Evolutionary conservation across 1,140 invertebrate genomes (phyloP).

Genomic region (Ptiloglossa arizonensis): DNA sequence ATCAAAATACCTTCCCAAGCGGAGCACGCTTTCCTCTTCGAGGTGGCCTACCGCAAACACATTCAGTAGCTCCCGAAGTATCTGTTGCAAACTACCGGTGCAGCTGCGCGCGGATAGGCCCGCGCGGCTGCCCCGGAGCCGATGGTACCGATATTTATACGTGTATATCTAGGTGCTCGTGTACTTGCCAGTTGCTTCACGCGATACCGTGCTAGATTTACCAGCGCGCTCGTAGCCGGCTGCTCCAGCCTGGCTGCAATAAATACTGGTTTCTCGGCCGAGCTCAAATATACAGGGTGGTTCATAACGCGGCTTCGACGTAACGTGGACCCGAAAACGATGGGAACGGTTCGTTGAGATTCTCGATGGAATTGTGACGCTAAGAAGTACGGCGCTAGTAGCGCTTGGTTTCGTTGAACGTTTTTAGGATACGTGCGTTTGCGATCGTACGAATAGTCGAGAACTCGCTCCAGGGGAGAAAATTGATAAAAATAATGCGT

Average conservation of each 20-base stretch:
- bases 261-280: conserved; percentile 44
- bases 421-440: too few relatives aligned
- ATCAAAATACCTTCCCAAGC: conserved; percentile 29
- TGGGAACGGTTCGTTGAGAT: too few relatives aligned
- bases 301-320: too few relatives aligned
- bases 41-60: conserved; percentile 28
- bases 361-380: too few relatives aligned
- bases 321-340: too few relatives aligned
- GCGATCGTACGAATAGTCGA: too few relatives aligned
- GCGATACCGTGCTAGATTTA: conserved; percentile 53
- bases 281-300: not conserved
- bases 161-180: conserved; percentile 37
- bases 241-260: not conserved
- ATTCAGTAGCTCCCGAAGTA: conserved; percentile 34
- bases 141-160: conserved; percentile 51
- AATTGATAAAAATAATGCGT: too few relatives aligned
- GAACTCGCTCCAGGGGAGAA: too few relatives aligned
- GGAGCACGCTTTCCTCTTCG: conserved; percentile 27
- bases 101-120: conserved; percentile 24
- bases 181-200: conserved; percentile 50
- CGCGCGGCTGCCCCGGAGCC: not conserved
- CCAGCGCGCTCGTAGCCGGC: conserved; percentile 12
- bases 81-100: conserved; percentile 52
- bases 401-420: too few relatives aligned
- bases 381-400: too few relatives aligned